Conservation (phyloP, 1,140 invertebrate genomes). For the Pachyrhynchus sulphureomaculatus region DNA sequence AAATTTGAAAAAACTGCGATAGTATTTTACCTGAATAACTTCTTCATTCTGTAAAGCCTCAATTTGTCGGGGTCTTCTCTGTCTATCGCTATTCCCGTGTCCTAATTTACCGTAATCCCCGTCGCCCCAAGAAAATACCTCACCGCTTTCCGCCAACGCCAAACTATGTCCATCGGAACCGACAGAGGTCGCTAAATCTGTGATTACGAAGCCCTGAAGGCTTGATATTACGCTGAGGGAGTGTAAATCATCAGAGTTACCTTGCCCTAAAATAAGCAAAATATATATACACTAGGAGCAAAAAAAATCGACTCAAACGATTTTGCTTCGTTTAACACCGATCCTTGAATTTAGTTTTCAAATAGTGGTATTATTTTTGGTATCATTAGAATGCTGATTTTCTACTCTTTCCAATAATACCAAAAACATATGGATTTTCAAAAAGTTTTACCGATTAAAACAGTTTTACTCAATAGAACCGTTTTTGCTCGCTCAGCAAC, state of each 20-base stretch:
- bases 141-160: constrained; percentile 85
- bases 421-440: too few relatives aligned
- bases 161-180: constrained; percentile 95
- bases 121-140: constrained; percentile 86
- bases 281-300: too few relatives aligned
- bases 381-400: not conserved
- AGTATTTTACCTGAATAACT: constrained; percentile 55
- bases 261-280: constrained; percentile 66
- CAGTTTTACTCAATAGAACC: too few relatives aligned
- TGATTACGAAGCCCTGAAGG: constrained; percentile 68
- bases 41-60: constrained; percentile 66
- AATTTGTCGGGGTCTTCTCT: constrained; percentile 65
- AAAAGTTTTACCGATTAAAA: too few relatives aligned
- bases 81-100: constrained; percentile 67
- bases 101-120: constrained; percentile 83
- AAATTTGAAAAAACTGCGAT: too few relatives aligned
- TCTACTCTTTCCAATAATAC: too few relatives aligned
- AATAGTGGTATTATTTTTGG: too few relatives aligned
- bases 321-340: too few relatives aligned
- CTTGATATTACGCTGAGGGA: constrained; percentile 64
- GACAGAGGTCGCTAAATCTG: constrained; percentile 71
- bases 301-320: too few relatives aligned
- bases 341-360: too few relatives aligned
- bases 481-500: too few relatives aligned
- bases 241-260: constrained; percentile 86